phyloP scores from a whole-genome alignment of 2,888 invertebrate species.

The Seladonia tumulorum region DNA sequence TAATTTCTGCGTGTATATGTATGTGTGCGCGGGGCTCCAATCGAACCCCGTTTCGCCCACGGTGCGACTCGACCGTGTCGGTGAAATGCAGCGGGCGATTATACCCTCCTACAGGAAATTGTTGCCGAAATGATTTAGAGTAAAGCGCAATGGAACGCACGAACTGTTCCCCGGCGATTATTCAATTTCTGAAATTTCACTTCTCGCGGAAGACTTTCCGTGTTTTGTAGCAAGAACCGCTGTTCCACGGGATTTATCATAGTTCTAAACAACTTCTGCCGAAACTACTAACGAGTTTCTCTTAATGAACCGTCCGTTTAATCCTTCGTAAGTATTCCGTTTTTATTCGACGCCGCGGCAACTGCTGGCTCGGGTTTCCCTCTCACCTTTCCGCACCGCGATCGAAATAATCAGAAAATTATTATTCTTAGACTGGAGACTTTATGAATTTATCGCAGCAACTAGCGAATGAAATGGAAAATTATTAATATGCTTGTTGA shows the following conservation, averaged over 20 bases:
- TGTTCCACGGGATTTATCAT: conserved; percentile 15
- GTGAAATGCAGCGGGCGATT: conserved; percentile 48
- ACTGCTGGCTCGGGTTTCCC: background rate
- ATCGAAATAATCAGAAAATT: background rate
- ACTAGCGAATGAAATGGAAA: background rate
- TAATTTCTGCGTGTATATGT: conserved; percentile 30
- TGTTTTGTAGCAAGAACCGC: conserved; percentile 28
- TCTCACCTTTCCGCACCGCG: background rate
- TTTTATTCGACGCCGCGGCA: background rate
- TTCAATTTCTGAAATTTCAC: conserved; percentile 51
- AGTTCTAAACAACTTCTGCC: conserved; percentile 11
- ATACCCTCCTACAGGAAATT: conserved; percentile 50
- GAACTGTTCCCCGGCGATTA: conserved; percentile 50
- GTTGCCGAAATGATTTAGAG: conserved; percentile 58
- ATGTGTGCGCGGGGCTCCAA: conserved; percentile 34
- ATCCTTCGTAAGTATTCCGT: background rate
- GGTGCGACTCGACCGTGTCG: background rate
- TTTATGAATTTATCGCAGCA: background rate
- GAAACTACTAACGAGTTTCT: background rate
- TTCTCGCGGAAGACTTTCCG: conserved; percentile 20
- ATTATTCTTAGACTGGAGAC: background rate
- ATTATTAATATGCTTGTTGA: background rate
- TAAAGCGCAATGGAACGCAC: conserved; percentile 53
- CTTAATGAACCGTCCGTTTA: conserved; percentile 10
- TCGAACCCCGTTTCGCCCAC: conserved; percentile 31